Evolutionary conservation across 2,888 invertebrate species (phyloP), one percentile per base, ranked within the genome.

Genomic region (Rhamnusium bicolor): DNA sequence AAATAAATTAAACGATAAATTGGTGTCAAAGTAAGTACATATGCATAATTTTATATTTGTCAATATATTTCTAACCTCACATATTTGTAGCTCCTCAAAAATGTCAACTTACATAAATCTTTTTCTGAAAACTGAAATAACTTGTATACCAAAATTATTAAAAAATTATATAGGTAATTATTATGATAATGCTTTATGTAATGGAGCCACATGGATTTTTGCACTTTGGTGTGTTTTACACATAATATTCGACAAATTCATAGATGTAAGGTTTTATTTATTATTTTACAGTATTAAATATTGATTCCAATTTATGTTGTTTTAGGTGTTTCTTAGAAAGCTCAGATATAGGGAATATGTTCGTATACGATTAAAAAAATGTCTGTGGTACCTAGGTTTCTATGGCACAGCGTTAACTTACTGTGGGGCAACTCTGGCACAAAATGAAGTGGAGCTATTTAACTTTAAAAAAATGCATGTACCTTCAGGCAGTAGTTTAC

Each of bases 161-260:
- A 81, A 83, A 27, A 83, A 81, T 72, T 83, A 83, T 71, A 73
- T 85, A 4, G 86, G 85, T 10, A 83, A 84, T 76, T 84, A 85
- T 74, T 87, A 86, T 75, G 86, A 85, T 71, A 87, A 87, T 77
- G 81, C 84, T 12, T 75, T 86, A 66, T 85, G 85, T 32, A 88
- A 87, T 81, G 86, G 83, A 51, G 82, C 84, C 56, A 85, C 85
- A 12, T 88, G 87, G 87, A 76, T 86, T 32, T 84, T 86, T 75
- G 73, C 84, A 16, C 75, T 85, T 49, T 87, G 86, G 85, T 80
- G 81, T 56, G 53, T 85, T 56, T 73, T 87, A 51, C 86, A 86
- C 71, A 75, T 80, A 29, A 70, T 82, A 51, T 87, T 87, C 69
- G 85, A 86, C 72, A 77, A 80, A 53, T 80, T 80, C 32, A 74